Conservation (phyloP, 2,113 vertebrate genomes). For the Coreoperca whiteheadi region DNA sequence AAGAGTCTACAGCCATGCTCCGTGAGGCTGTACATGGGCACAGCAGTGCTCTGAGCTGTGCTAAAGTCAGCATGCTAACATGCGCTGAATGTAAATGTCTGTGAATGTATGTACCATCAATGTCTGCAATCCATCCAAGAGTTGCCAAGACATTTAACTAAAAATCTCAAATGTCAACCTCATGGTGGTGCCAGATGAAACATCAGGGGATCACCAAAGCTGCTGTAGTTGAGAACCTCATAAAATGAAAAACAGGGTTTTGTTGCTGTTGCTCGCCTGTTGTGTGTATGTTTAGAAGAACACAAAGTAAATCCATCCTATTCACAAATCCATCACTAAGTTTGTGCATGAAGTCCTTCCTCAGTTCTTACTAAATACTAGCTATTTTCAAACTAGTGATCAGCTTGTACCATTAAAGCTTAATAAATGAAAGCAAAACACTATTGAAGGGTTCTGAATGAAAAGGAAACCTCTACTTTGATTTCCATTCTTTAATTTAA, state of each 20-base stretch:
- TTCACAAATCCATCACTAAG: too few species aligned
- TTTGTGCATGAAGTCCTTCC: not conserved
- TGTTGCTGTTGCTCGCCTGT: not conserved
- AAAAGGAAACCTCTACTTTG: not conserved
- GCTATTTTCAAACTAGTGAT: not conserved
- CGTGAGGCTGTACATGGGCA: not conserved
- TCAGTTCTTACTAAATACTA: not conserved
- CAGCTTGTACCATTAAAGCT: not conserved
- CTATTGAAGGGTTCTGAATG: not conserved
- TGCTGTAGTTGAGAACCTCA: not conserved
- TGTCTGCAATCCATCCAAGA: not conserved
- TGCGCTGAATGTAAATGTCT: too few species aligned
- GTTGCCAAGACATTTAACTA: not conserved
- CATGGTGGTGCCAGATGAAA: not conserved
- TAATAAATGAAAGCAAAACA: not conserved
- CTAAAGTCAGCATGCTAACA: not conserved
- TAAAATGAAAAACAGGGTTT: not conserved
- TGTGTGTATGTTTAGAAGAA: not conserved
- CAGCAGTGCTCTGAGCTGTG: not conserved
- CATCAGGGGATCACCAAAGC: not conserved
- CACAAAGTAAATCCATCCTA: not conserved
- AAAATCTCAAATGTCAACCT: not conserved
- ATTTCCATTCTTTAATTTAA: conserved; percentile 16
- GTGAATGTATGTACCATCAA: too few species aligned
- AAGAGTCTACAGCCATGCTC: not conserved